These are phyloP conservation scores for Cataglyphis cursor DNA, from an alignment of 2,888 invertebrate genomes.

Conservation along the genomic window DNA sequence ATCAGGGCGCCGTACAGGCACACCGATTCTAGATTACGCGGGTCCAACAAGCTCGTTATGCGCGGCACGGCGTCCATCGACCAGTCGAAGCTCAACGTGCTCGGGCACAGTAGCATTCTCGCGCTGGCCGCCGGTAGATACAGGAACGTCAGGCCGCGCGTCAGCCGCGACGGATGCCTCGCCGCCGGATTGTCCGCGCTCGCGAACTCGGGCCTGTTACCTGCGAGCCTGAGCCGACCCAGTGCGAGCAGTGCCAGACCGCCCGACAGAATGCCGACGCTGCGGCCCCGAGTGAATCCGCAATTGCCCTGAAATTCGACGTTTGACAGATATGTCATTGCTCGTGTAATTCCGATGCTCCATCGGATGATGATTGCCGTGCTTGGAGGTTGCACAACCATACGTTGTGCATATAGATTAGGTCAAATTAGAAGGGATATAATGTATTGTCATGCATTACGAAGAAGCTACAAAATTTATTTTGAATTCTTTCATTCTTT, in stretches of 20 bases:
- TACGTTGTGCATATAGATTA: background rate
- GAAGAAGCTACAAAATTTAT: background rate
- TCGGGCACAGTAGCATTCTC: constrained; percentile 94
- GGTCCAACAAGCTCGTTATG: constrained; percentile 92
- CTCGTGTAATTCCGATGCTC: background rate
- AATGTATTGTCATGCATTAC: background rate
- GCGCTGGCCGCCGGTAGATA: constrained; percentile 97
- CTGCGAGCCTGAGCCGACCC: constrained; percentile 93
- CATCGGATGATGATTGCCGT: background rate
- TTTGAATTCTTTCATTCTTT: background rate
- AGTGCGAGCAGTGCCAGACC: constrained; percentile 91
- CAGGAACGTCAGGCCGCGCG: constrained; percentile 95
- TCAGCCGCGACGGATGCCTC: constrained; percentile 93
- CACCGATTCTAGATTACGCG: constrained; percentile 92
- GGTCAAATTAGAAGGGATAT: background rate
- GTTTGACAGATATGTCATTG: constrained; percentile 26
- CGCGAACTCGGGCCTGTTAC: constrained; percentile 93
- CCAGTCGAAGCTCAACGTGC: constrained; percentile 98
- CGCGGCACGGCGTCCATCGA: constrained; percentile 98
- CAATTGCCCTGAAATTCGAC: constrained; percentile 74
- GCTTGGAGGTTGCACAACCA: background rate
- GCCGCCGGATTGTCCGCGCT: constrained; percentile 98
- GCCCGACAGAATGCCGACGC: constrained; percentile 90
- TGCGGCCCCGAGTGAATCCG: constrained; percentile 89
- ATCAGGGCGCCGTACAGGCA: constrained; percentile 90